Evolutionary conservation across 2,888 invertebrate genomes (phyloP).

Genomic region (Cheilosia vulpina): DNA sequence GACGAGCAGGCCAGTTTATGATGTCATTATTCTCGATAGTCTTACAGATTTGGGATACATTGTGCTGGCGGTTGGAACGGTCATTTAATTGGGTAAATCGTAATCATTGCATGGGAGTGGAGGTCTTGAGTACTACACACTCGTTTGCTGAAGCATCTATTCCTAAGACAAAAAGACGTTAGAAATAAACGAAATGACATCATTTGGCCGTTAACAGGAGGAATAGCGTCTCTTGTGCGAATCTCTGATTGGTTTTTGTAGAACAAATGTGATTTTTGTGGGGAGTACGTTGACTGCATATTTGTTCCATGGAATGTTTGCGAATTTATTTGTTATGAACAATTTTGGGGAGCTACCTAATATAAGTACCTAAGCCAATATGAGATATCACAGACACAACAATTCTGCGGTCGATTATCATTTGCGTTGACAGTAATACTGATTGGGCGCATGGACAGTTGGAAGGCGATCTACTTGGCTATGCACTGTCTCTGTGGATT

Average conservation of each 20-base stretch:
- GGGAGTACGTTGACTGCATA: no score
- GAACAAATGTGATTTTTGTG: not conserved
- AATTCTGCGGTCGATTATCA: no score
- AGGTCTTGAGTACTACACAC: constrained; percentile 20
- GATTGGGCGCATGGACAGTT: no score
- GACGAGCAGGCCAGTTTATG: constrained; percentile 55
- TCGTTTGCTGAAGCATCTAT: constrained; percentile 5
- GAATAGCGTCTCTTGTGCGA: not conserved
- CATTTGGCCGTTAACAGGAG: constrained; percentile 5
- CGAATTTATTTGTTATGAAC: no score
- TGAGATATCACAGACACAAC: no score
- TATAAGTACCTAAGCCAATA: no score
- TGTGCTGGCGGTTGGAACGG: constrained; percentile 36
- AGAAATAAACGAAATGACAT: constrained; percentile 42
- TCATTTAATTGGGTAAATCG: constrained; percentile 43
- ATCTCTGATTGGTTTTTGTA: not conserved
- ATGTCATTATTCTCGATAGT: constrained; percentile 67
- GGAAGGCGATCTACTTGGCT: no score
- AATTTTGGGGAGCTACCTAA: no score
- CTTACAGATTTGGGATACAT: constrained; percentile 49
- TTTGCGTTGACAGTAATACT: no score
- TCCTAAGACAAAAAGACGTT: constrained; percentile 1
- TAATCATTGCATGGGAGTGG: constrained; percentile 65
- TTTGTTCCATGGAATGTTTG: no score
- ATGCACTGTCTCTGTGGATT: no score